Conservation (phyloP, 2,888 invertebrate species). For the Melanostoma mellinum region DNA sequence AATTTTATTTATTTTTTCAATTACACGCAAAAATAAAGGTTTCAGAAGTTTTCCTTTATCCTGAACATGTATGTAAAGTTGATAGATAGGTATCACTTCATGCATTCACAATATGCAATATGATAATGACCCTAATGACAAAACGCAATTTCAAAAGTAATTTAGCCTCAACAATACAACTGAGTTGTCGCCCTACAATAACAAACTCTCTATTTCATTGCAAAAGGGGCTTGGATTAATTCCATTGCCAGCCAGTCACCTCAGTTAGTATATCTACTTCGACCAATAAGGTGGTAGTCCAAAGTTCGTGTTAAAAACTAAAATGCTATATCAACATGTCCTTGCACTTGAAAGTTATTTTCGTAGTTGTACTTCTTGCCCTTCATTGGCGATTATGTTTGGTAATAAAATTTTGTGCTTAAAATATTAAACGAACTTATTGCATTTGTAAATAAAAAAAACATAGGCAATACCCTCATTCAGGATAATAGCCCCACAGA, state of each 20-base stretch:
- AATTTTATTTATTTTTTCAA: not conserved
- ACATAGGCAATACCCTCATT: constrained; percentile 68
- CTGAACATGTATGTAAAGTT: no score
- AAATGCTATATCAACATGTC: constrained; percentile 61
- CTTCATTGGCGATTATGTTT: constrained; percentile 25
- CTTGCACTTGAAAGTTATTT: constrained; percentile 59
- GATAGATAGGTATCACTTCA: no score
- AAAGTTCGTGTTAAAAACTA: constrained; percentile 8
- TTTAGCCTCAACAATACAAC: not conserved
- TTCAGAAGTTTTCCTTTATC: not conserved
- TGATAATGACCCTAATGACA: constrained; percentile 45
- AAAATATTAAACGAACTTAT: not conserved
- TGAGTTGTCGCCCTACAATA: not conserved
- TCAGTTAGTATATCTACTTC: constrained; percentile 46
- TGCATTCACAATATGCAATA: not conserved
- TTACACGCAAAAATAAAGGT: not conserved
- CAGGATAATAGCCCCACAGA: constrained; percentile 74
- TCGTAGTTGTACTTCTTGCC: constrained; percentile 15
- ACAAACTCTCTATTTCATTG: not conserved
- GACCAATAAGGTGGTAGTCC: constrained; percentile 43
- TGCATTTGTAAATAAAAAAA: not conserved
- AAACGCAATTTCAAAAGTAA: not conserved
- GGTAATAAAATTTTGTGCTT: constrained; percentile 30
- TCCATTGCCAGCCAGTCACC: not conserved
- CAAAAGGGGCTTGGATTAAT: not conserved